Conservation (phyloP, 1,140 invertebrate genomes). For the Tribolium madens region DNA sequence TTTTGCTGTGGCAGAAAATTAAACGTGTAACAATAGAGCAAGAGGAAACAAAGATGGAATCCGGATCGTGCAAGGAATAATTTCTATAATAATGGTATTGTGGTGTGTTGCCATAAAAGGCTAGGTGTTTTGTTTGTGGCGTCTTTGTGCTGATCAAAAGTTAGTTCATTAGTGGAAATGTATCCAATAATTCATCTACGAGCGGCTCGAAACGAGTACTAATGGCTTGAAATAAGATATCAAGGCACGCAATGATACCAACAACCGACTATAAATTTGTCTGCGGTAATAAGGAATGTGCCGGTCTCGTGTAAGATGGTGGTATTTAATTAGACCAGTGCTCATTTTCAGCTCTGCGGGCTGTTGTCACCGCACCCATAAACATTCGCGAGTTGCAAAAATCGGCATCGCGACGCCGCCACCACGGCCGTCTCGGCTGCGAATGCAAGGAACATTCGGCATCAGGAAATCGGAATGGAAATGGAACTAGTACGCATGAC, state of each 20-base stretch:
- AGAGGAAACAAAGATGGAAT: constrained; percentile 16
- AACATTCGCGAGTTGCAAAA: neutral
- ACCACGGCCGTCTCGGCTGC: constrained; percentile 1
- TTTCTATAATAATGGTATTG: constrained; percentile 35
- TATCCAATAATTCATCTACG: constrained; percentile 63
- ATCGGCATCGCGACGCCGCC: constrained; percentile 30
- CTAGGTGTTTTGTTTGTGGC: constrained; percentile 49
- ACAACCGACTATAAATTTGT: constrained; percentile 57
- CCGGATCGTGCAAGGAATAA: constrained; percentile 5
- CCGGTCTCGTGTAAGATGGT: constrained; percentile 50
- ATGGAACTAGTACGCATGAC: constrained; percentile 56
- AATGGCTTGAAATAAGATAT: constrained; percentile 66
- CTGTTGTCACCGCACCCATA: constrained; percentile 16
- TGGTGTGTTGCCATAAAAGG: constrained; percentile 43
- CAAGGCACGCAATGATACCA: constrained; percentile 65
- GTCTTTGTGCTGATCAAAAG: constrained; percentile 61
- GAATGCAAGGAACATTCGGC: constrained; percentile 54
- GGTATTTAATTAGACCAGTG: constrained; percentile 59
- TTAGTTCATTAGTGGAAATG: constrained; percentile 65
- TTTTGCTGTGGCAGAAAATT: constrained; percentile 8
- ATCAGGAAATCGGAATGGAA: constrained; percentile 58
- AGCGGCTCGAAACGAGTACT: constrained; percentile 57
- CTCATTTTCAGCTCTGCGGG: constrained; percentile 51
- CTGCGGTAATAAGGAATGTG: constrained; percentile 54
- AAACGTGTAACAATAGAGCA: constrained; percentile 23